Conservation (phyloP, 2,888 invertebrate species). For the Polymixis flavicincta region DNA sequence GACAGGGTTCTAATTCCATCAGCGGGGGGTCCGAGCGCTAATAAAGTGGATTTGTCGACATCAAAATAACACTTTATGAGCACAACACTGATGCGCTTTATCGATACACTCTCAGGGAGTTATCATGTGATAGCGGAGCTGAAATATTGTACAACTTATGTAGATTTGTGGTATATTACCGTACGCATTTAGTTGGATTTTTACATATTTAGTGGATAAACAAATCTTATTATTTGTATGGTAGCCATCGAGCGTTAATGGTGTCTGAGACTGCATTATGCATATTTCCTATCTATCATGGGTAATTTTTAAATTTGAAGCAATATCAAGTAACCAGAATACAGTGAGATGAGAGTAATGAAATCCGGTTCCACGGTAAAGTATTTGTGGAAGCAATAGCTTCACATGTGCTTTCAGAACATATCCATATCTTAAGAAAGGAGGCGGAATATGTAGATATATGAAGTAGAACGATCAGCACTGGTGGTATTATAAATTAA, state of each 20-base stretch:
- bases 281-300: neutral
- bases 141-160: constrained; percentile 68
- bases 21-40: constrained; percentile 87
- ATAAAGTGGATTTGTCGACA: constrained; percentile 90
- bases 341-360: neutral
- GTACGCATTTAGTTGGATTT: constrained; percentile 55
- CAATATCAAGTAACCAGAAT: constrained; percentile 11
- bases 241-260: constrained; percentile 34
- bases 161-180: constrained; percentile 68
- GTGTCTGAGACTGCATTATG: constrained; percentile 10
- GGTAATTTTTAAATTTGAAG: constrained; percentile 1
- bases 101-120: constrained; percentile 77
- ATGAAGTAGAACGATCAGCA: neutral
- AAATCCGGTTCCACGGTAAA: neutral
- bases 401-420: neutral
- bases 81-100: constrained; percentile 84
- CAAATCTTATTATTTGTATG: constrained; percentile 46
- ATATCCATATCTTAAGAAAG: neutral
- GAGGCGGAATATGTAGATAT: neutral
- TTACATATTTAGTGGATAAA: constrained; percentile 60
- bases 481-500: neutral
- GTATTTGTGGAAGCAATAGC: neutral
- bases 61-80: constrained; percentile 88
- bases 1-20: constrained; percentile 83
- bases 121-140: constrained; percentile 73